A percentile compares a stretch with the other conserved stretches of the same genome.
Conservation (phyloP, 2,113 vertebrate species). For the Neoarius graeffei region DNA sequence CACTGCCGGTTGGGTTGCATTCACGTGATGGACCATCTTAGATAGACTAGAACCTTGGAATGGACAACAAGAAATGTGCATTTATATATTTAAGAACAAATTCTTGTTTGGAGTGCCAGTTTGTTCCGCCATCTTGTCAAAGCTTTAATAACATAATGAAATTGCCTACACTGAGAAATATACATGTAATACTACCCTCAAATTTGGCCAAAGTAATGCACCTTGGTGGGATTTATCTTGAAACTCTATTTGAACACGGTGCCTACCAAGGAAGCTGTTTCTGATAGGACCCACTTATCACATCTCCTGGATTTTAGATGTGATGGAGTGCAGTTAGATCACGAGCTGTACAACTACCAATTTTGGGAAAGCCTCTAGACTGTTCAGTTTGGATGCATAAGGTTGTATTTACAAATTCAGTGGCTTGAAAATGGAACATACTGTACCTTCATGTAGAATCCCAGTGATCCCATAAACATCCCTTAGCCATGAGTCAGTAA, state of each 20-base stretch:
- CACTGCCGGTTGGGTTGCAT: neutral
- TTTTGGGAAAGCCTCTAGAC: neutral
- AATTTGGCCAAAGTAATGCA: neutral
- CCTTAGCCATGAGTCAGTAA: neutral
- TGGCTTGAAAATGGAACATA: neutral
- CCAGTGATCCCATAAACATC: neutral
- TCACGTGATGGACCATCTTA: neutral
- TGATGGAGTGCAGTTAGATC: neutral
- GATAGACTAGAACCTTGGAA: neutral
- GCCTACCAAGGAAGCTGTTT: neutral
- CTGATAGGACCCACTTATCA: neutral
- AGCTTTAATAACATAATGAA: neutral
- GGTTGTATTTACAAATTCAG: neutral
- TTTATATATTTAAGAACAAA: neutral
- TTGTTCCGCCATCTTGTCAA: neutral
- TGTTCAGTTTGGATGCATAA: neutral
- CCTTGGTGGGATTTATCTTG: neutral
- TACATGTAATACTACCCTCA: neutral
- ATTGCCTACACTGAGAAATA: neutral
- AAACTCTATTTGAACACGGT: neutral
- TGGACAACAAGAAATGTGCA: neutral
- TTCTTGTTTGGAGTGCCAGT: neutral
- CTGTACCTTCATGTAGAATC: neutral
- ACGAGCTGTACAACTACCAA: neutral
- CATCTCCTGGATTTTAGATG: neutral